Evolutionary conservation across 2,888 invertebrate species (phyloP).

Genomic region (Pristionchus arcanus): DNA sequence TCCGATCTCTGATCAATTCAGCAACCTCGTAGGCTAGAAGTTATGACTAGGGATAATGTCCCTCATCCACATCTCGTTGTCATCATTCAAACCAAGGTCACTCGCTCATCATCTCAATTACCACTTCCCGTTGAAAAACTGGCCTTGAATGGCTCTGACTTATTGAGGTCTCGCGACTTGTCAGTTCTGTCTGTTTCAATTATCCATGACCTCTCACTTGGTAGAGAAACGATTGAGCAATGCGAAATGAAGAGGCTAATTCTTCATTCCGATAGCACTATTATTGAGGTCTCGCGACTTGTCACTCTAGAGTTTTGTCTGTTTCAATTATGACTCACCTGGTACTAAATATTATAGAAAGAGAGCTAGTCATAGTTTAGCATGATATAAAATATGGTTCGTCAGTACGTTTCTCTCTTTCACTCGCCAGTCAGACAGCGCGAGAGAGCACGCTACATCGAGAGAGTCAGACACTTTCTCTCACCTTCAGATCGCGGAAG

Average conservation of each 20-base stretch:
- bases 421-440: background rate
- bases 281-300: background rate
- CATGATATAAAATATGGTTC: too few species aligned
- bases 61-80: background rate
- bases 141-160: background rate
- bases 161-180: background rate
- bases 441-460: background rate
- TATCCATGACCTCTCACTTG: too few species aligned
- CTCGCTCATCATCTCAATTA: conserved; percentile 13
- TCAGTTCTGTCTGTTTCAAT: background rate
- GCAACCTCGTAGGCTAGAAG: background rate
- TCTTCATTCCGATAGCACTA: too few species aligned
- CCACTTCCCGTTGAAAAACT: background rate
- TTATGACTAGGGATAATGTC: background rate
- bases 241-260: too few species aligned
- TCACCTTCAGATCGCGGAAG: conserved; percentile 51
- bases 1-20: too few species aligned
- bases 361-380: too few species aligned
- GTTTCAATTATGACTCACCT: background rate
- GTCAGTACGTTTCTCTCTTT: background rate
- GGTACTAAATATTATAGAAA: background rate
- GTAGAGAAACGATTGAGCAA: too few species aligned
- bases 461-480: background rate
- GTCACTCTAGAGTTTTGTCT: background rate
- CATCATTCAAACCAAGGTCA: too few species aligned